Percentiles rank a stretch among this genome's conserved stretches.
Conservation (phyloP, 2,888 invertebrate genomes). For the Hipparchia sbordonii region DNA sequence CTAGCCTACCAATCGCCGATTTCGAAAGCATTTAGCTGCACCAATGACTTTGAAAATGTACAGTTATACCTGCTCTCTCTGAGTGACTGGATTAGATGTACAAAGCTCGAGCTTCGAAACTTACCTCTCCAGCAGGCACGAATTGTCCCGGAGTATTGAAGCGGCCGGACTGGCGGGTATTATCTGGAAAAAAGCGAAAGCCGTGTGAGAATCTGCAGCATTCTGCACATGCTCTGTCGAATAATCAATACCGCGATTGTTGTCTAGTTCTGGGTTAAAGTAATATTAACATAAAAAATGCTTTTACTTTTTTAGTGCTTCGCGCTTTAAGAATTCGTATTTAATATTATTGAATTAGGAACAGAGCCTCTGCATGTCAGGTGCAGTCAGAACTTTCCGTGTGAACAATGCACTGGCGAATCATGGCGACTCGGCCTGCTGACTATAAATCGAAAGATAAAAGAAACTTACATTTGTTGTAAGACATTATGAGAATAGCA, state of each 20-base stretch:
- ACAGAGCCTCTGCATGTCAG: too few relatives aligned
- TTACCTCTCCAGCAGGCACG: slow-evolving; percentile 59
- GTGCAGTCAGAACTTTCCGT: not conserved
- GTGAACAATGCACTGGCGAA: slow-evolving; percentile 19
- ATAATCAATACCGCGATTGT: slow-evolving; percentile 11
- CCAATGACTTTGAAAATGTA: too few relatives aligned
- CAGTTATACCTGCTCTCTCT: too few relatives aligned
- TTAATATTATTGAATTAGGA: too few relatives aligned
- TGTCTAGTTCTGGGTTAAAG: not conserved
- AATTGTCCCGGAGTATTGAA: slow-evolving; percentile 62
- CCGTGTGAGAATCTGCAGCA: not conserved
- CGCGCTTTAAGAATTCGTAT: too few relatives aligned
- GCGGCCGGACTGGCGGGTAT: slow-evolving; percentile 60
- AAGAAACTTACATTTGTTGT: slow-evolving; percentile 39
- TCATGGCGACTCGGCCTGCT: slow-evolving; percentile 1
- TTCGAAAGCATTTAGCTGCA: too few relatives aligned
- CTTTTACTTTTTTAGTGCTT: not conserved
- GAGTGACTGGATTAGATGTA: too few relatives aligned
- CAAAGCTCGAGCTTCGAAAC: slow-evolving; percentile 1
- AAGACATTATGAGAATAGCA: slow-evolving; percentile 33
- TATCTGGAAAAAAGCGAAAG: slow-evolving; percentile 49
- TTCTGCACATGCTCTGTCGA: not conserved
- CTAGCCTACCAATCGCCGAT: too few relatives aligned
- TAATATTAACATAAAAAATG: not conserved
- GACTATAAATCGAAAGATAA: not conserved